phyloP scores from a whole-genome alignment of 2,113 vertebrate species.

The Forbesichthys agassizii region DNA sequence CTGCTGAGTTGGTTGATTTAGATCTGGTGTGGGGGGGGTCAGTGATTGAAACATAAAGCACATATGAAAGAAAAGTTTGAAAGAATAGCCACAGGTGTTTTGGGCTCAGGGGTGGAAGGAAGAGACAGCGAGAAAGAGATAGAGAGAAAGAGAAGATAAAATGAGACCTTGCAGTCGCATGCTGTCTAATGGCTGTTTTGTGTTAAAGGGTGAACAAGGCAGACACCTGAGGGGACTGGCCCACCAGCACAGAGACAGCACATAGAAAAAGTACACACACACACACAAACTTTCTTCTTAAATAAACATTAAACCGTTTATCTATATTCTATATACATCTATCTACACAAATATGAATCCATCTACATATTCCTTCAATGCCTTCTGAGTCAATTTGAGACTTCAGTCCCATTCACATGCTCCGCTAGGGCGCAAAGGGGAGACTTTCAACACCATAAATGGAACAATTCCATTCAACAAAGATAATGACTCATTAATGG shows the following conservation, averaged over 20 bases:
- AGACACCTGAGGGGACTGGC: too few relatives aligned
- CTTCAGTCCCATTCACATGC: conserved; percentile 1
- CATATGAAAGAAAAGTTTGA: neutral
- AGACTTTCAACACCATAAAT: conserved; percentile 6
- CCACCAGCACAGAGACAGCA: too few relatives aligned
- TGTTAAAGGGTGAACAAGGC: neutral
- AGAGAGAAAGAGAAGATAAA: neutral
- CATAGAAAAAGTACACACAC: neutral
- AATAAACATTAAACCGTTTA: too few relatives aligned
- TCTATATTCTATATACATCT: too few relatives aligned
- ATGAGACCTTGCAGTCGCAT: neutral
- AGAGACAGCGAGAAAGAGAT: neutral
- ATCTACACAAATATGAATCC: neutral
- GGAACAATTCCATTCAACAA: neutral
- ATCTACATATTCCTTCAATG: neutral
- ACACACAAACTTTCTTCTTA: neutral
- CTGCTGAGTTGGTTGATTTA: neutral
- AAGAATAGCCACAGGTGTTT: too few relatives aligned
- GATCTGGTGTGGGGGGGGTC: neutral
- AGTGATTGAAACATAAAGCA: neutral
- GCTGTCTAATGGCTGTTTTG: neutral
- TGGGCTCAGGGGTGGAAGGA: neutral
- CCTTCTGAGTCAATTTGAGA: neutral
- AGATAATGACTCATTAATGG: neutral
- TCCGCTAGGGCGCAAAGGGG: neutral